phyloP scores from a whole-genome alignment of 1,140 invertebrate species.

The Nomia melanderi region DNA sequence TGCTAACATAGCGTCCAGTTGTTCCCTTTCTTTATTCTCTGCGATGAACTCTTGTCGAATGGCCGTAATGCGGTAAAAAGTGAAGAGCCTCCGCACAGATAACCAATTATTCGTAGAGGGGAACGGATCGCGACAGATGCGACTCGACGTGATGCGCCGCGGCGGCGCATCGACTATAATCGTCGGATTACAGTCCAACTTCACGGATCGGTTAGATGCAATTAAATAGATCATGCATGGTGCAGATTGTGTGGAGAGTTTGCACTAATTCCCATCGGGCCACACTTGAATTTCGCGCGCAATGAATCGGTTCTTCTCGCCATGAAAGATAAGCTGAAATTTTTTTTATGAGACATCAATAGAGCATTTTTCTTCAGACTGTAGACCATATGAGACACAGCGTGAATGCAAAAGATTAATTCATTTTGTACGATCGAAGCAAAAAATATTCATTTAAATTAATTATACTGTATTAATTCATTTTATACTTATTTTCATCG shows the following conservation, averaged over 20 bases:
- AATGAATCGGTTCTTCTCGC: background rate
- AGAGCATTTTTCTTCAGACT: background rate
- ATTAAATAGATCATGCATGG: constrained; percentile 60
- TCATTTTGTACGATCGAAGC: too few species aligned
- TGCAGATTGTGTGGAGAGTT: constrained; percentile 55
- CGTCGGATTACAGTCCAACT: constrained; percentile 73
- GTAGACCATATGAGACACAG: background rate
- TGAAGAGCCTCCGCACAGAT: constrained; percentile 80
- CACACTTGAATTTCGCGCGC: constrained; percentile 37
- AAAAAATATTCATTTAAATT: too few species aligned
- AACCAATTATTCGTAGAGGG: constrained; percentile 77
- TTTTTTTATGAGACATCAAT: background rate
- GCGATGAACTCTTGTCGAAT: constrained; percentile 70
- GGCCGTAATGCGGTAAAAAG: constrained; percentile 75
- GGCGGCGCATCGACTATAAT: constrained; percentile 68
- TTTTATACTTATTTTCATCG: too few species aligned
- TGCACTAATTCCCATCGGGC: constrained; percentile 38
- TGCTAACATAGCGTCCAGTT: background rate
- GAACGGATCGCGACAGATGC: constrained; percentile 76
- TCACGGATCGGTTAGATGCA: constrained; percentile 65
- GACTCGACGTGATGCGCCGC: constrained; percentile 73
- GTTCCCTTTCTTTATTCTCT: constrained; percentile 43
- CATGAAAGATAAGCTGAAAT: background rate
- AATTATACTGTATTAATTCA: too few species aligned
- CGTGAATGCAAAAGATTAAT: background rate